Evolutionary conservation across 2,113 vertebrate genomes (phyloP), one percentile per base, ranked within the genome.

Genomic region (Phodopus roborovskii): DNA sequence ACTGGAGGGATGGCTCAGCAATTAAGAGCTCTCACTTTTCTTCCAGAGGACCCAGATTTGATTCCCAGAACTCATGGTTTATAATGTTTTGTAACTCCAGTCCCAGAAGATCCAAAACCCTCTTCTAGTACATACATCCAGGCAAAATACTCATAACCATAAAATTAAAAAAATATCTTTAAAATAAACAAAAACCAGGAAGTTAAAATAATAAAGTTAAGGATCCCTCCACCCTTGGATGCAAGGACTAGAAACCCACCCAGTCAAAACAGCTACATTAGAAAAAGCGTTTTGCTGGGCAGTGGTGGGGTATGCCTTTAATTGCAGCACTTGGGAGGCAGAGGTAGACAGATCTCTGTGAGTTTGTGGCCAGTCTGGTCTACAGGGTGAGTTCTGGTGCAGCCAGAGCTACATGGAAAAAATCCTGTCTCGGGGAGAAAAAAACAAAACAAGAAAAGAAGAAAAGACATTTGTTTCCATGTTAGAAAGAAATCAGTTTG

Each of bases 181-280:
- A 8, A 45, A 90, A 88, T 87, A 66, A 60, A 12, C 24, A 84
- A 94, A 88, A 85, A 7, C 1, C 11, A 42, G 13, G 12, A 95
- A 77, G 58, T 92, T 79, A 92, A 92, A 77, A 84, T 56, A 83
- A 50, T 89, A 86, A 86, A 86, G 3, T 50, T 79, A 75, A 89
- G 7, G 4, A 7, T 77, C 66, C 60, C 48, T 83, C 42, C 13
- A 22, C 53, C 62, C 74, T 73, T 89, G 13, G 11, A 56, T 77
- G 24, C 13, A 79, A 92, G 33, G 66, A 75, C 64, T 70, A 90
- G 56, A 93, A 78, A 77, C n/a, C 12, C 17, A 24, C 22, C 5
- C 48, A 39, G 22, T 79, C 36, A 93, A 87, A 84, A 60, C 90
- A 94, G 56, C n/a, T 93, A 73, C 68, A 20, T 74, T 81, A 85